phyloP scores from a whole-genome alignment of 2,113 vertebrate genomes.

The Andinoacara biseriatus region DNA sequence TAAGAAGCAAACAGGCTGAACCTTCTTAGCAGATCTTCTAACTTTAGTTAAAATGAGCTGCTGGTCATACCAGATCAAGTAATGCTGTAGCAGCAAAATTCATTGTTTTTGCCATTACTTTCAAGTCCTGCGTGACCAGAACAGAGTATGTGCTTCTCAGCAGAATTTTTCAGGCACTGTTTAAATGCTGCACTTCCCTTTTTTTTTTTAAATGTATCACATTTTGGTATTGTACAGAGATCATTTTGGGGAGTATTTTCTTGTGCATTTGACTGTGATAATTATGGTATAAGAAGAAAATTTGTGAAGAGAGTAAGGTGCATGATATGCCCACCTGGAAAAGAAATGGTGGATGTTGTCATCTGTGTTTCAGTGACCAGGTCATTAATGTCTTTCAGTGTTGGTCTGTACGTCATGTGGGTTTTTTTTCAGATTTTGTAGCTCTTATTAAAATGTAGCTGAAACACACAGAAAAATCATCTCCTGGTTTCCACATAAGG shows the following conservation, averaged over 20 bases:
- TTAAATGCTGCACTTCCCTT: background rate
- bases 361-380: background rate
- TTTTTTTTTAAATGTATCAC: background rate
- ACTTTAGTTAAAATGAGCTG: background rate
- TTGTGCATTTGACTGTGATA: background rate
- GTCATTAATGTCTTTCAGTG: background rate
- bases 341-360: too few species aligned
- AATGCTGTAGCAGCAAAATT: background rate
- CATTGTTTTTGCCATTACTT: background rate
- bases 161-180: background rate
- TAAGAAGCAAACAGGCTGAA: background rate
- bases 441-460: background rate
- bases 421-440: background rate
- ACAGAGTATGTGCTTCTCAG: background rate
- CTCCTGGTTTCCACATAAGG: background rate
- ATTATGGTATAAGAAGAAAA: background rate
- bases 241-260: background rate
- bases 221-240: background rate
- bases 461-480: background rate
- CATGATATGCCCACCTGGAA: background rate
- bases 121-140: background rate
- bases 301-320: background rate
- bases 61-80: background rate
- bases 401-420: background rate
- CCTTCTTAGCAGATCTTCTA: background rate